phyloP scores from a whole-genome alignment of 2,113 vertebrate genomes.

The Oncorhynchus kisutch region DNA sequence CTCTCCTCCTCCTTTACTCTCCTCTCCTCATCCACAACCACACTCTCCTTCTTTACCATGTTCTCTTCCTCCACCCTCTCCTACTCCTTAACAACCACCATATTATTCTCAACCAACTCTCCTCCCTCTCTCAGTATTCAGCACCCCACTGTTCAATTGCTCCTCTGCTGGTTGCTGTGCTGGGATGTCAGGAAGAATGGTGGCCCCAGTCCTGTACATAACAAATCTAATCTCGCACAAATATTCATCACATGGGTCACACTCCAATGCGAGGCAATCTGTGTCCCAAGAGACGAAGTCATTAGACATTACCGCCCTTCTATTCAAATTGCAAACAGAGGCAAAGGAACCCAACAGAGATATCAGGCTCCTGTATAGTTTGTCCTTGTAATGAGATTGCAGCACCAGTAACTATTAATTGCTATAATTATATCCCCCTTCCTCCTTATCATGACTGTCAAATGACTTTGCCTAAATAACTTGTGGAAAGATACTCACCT shows the following conservation, averaged over 20 bases:
- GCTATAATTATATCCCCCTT: constrained; percentile 38
- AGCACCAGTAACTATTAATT: constrained; percentile 56
- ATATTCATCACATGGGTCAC: constrained; percentile 70
- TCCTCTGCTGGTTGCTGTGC: constrained; percentile 5
- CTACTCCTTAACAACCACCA: background rate
- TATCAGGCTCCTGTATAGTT: constrained; percentile 52
- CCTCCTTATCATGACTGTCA: constrained; percentile 49
- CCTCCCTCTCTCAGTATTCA: background rate
- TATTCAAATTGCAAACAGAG: constrained; percentile 64
- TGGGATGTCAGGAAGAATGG: constrained; percentile 22
- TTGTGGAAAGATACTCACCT: constrained; percentile 38
- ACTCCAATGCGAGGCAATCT: constrained; percentile 61
- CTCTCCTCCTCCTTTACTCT: background rate
- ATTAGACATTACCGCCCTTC: constrained; percentile 55
- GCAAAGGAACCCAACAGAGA: constrained; percentile 46
- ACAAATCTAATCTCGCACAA: constrained; percentile 66
- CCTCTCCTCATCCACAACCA: too few relatives aligned
- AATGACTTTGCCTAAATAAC: constrained; percentile 53
- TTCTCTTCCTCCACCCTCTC: background rate
- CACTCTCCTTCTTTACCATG: background rate
- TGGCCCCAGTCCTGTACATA: constrained; percentile 26
- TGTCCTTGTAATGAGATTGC: constrained; percentile 64
- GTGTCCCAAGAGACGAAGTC: constrained; percentile 39
- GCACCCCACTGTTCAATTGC: constrained; percentile 22
- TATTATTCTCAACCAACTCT: background rate